A percentile compares a stretch with the other conserved stretches of the same genome.
phyloP scores from a whole-genome alignment of 53 echinoderm and acorn worm genomes.

The Paelopatides confundens region DNA sequence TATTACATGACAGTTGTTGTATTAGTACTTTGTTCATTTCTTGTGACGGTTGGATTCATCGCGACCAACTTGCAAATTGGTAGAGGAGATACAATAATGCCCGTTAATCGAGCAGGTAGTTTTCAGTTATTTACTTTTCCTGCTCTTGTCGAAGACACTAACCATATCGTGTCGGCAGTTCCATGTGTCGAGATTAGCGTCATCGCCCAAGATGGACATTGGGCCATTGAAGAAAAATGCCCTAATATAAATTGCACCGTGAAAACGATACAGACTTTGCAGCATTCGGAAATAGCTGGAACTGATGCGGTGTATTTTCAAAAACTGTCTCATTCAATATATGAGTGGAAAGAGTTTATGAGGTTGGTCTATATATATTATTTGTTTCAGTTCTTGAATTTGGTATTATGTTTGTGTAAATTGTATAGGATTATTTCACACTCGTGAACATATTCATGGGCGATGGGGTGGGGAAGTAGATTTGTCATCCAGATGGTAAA shows the following conservation, averaged over 20 bases:
- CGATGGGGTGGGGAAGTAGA: too few relatives aligned
- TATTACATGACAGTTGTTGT: background rate
- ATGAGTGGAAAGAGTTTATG: background rate
- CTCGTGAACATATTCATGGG: background rate
- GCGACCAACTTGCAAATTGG: background rate
- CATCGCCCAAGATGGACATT: background rate
- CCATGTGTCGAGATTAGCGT: conserved; percentile 5
- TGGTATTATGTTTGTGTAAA: background rate
- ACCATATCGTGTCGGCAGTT: background rate
- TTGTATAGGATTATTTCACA: background rate
- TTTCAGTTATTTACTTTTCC: background rate
- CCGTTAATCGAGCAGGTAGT: background rate
- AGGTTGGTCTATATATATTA: conserved; percentile 5
- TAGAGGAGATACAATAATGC: background rate
- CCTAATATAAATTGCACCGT: background rate
- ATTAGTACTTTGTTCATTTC: background rate
- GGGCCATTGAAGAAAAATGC: background rate
- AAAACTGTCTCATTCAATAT: background rate
- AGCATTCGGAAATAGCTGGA: background rate
- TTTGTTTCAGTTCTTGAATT: background rate
- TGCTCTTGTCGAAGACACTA: background rate
- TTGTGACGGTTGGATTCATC: background rate
- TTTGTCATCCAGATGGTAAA: too few relatives aligned
- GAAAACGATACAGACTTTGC: background rate
- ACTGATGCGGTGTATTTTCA: conserved; percentile 12